Percentiles rank a stretch among this genome's conserved stretches.
phyloP scores from a whole-genome alignment of 1,140 invertebrate genomes.

The Andrena cerasifolii region DNA sequence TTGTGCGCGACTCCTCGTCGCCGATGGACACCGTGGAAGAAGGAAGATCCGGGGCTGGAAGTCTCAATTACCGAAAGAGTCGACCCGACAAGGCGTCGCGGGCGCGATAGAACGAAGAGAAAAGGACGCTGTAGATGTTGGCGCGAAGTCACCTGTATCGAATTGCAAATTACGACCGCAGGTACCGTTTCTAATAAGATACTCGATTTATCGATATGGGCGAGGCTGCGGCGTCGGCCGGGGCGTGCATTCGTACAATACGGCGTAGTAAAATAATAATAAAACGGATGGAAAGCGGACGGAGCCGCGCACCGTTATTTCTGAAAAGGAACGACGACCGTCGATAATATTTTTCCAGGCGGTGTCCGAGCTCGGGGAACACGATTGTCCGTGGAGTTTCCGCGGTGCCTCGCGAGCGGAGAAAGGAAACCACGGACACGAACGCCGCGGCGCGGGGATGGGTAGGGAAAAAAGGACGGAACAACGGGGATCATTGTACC shows the following conservation, averaged over 20 bases:
- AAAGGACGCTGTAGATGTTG: neutral
- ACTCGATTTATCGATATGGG: slow-evolving; percentile 39
- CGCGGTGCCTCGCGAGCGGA: neutral
- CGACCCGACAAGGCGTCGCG: slow-evolving; percentile 34
- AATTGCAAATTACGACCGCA: slow-evolving; percentile 32
- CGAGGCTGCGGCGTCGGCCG: neutral
- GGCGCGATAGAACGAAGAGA: neutral
- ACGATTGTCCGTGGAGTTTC: neutral
- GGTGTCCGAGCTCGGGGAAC: neutral
- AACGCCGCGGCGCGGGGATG: neutral
- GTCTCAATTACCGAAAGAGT: slow-evolving; percentile 58
- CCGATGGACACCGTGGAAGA: neutral
- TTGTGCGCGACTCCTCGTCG: slow-evolving; percentile 48
- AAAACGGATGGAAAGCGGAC: slow-evolving; percentile 29
- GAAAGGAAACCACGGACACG: slow-evolving; percentile 8
- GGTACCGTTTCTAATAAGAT: slow-evolving; percentile 17
- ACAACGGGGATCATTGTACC: slow-evolving; percentile 62
- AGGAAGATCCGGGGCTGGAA: slow-evolving; percentile 31
- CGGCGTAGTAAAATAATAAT: slow-evolving; percentile 16
- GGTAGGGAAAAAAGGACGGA: slow-evolving; percentile 19
- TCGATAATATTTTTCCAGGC: slow-evolving; percentile 27
- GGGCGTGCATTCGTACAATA: neutral
- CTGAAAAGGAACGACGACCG: slow-evolving; percentile 1
- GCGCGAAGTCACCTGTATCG: slow-evolving; percentile 39
- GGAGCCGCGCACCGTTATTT: slow-evolving; percentile 17